phyloP scores from a whole-genome alignment of 1,140 invertebrate genomes.

The Drosophila sproati region DNA sequence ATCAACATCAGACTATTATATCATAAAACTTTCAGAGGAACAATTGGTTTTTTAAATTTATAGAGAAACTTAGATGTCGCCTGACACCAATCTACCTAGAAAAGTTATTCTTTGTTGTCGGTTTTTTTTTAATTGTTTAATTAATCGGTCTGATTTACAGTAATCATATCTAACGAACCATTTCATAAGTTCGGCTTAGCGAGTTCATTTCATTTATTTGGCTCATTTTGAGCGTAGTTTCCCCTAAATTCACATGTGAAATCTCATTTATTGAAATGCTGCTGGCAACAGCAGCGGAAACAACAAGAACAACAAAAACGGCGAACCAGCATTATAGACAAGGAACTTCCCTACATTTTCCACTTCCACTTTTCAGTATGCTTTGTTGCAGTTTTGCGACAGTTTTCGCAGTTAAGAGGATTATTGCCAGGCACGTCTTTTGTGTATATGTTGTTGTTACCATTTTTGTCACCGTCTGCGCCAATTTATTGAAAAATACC shows the following conservation, averaged over 20 bases:
- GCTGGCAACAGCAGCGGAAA: background rate
- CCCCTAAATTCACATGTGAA: slow-evolving; percentile 39
- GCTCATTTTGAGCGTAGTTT: slow-evolving; percentile 27
- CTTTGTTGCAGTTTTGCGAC: slow-evolving; percentile 74
- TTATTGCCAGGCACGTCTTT: slow-evolving; percentile 55
- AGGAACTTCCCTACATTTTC: slow-evolving; percentile 13
- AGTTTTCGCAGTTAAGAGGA: slow-evolving; percentile 82
- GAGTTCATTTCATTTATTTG: slow-evolving; percentile 13
- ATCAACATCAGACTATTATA: too few species aligned
- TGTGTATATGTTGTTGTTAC: slow-evolving; percentile 11
- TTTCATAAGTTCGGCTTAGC: slow-evolving; percentile 34
- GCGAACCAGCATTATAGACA: slow-evolving; percentile 34
- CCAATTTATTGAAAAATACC: slow-evolving; percentile 78
- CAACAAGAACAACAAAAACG: slow-evolving; percentile 10
- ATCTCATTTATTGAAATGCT: slow-evolving; percentile 64
- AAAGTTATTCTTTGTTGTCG: background rate
- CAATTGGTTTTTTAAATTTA: too few species aligned
- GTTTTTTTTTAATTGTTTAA: background rate
- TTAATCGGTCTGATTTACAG: slow-evolving; percentile 18
- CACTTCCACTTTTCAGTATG: slow-evolving; percentile 3
- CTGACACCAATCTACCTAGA: too few species aligned
- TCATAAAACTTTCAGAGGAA: too few species aligned
- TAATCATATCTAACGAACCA: slow-evolving; percentile 29
- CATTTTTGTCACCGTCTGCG: slow-evolving; percentile 50
- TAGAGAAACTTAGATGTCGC: background rate